These are phyloP conservation scores for Notolabrus celidotus DNA, from an alignment of 2,797 vertebrate genomes.

Conservation along the genomic window DNA sequence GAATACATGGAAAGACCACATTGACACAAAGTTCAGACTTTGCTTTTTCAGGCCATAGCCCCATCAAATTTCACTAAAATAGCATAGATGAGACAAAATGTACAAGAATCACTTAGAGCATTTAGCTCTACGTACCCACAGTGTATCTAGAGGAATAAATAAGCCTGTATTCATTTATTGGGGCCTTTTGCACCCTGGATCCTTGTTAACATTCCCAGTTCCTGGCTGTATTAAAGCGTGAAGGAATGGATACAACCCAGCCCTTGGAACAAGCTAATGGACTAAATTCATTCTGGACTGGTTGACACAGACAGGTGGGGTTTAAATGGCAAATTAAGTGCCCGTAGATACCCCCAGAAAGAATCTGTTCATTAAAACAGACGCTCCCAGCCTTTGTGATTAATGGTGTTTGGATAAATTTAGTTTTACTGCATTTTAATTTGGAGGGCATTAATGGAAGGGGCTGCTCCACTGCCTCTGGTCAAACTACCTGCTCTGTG, in stretches of 20 bases:
- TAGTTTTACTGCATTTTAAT: constrained; percentile 69
- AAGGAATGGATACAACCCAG: constrained; percentile 55
- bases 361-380: constrained; percentile 56
- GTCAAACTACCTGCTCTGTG: constrained; percentile 72
- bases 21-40: too few relatives aligned
- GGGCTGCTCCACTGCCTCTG: constrained; percentile 46
- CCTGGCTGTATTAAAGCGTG: constrained; percentile 37
- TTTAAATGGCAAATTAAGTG: constrained; percentile 63
- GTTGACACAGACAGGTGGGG: constrained; percentile 73
- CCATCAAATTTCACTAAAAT: neutral
- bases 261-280: constrained; percentile 48
- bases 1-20: too few relatives aligned
- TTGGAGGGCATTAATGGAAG: constrained; percentile 62
- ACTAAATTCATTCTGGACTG: constrained; percentile 50
- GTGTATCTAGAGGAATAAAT: constrained; percentile 32
- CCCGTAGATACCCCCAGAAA: constrained; percentile 57
- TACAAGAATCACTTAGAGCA: constrained; percentile 1
- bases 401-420: constrained; percentile 75
- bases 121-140: constrained; percentile 34
- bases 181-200: constrained; percentile 39
- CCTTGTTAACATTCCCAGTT: constrained; percentile 30
- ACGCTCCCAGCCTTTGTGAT: constrained; percentile 66
- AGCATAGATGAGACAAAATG: neutral
- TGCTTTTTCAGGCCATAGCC: too few relatives aligned
- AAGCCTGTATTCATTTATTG: constrained; percentile 37